Conservation (phyloP, 2,888 invertebrate genomes). For the Sthenelais limicola region DNA sequence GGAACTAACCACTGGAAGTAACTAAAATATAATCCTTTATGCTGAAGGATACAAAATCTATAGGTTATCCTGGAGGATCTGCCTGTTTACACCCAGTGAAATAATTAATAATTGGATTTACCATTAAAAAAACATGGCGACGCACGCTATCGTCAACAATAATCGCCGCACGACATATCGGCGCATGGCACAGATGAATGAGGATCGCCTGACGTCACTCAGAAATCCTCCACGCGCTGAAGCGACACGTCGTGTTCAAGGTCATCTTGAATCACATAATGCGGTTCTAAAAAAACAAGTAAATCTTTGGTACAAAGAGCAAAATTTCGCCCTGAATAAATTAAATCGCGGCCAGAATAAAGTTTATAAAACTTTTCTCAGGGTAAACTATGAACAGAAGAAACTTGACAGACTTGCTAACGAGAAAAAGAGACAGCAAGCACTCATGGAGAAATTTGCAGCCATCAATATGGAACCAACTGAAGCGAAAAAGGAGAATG, state of each 20-base stretch:
- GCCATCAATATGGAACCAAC: background rate
- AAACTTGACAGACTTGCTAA: slow-evolving; percentile 8
- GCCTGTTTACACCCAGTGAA: too few relatives aligned
- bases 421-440: slow-evolving; percentile 6
- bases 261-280: background rate
- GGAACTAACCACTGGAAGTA: too few relatives aligned
- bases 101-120: too few relatives aligned
- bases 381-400: slow-evolving; percentile 39
- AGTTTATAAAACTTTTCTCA: slow-evolving; percentile 35
- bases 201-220: slow-evolving; percentile 39
- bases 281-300: slow-evolving; percentile 27
- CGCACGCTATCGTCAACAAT: background rate
- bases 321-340: slow-evolving; percentile 35
- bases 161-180: slow-evolving; percentile 28
- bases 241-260: slow-evolving; percentile 17
- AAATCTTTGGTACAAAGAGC: slow-evolving; percentile 45
- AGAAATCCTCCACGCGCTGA: slow-evolving; percentile 42
- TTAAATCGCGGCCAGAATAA: slow-evolving; percentile 34
- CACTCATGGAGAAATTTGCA: background rate
- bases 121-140: slow-evolving; percentile 9
- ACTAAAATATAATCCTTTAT: too few relatives aligned
- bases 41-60: too few relatives aligned
- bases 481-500: background rate
- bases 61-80: too few relatives aligned
- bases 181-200: slow-evolving; percentile 43